phyloP scores from a whole-genome alignment of 2,113 vertebrate species.

The Perca flavescens region DNA sequence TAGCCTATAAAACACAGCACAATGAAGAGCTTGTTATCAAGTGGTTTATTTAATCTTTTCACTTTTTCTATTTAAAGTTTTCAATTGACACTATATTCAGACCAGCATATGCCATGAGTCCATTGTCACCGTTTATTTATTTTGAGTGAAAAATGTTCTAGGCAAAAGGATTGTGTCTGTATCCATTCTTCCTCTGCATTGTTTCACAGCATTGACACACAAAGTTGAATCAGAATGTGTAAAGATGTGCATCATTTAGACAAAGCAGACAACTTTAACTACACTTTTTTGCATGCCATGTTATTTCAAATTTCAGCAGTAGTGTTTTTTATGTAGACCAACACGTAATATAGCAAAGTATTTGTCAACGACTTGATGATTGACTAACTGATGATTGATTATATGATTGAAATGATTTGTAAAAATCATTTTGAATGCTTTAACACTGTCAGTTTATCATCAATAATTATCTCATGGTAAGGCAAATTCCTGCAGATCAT shows the following conservation, averaged over 20 bases:
- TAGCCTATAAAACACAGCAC: background rate
- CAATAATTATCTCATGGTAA: background rate
- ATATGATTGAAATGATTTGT: background rate
- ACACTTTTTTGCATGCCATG: too few relatives aligned
- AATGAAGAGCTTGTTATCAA: background rate
- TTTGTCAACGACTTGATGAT: background rate
- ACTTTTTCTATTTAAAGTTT: conserved; percentile 6
- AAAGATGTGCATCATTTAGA: background rate
- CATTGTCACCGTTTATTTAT: conserved; percentile 9
- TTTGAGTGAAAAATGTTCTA: conserved; percentile 8
- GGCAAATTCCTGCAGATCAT: background rate
- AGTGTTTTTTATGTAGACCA: background rate
- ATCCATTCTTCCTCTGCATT: background rate
- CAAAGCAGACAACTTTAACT: background rate
- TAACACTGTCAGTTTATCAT: background rate
- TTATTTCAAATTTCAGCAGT: background rate
- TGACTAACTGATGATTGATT: too few relatives aligned
- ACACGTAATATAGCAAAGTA: background rate
- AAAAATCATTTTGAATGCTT: background rate
- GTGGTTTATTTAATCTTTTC: background rate
- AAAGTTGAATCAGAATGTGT: conserved; percentile 21
- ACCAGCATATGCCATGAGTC: background rate
- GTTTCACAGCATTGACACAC: background rate
- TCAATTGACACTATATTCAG: conserved; percentile 15
- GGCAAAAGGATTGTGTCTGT: background rate